phyloP scores from a whole-genome alignment of 2,888 invertebrate genomes.

The Cyaniris semiargus region DNA sequence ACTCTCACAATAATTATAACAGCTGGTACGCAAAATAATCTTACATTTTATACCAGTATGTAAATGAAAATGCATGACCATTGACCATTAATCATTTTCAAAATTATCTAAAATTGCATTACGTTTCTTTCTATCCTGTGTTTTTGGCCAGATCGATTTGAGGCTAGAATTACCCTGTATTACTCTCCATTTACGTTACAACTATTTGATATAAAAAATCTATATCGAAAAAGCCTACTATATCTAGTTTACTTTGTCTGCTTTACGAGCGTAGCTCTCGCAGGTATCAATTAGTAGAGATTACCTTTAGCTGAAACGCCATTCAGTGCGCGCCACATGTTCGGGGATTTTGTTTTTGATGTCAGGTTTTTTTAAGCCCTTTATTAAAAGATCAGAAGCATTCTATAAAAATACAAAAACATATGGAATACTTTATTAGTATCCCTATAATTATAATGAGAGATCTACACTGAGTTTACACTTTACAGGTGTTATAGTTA shows the following conservation, averaged over 20 bases:
- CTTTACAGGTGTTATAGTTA: too few relatives aligned
- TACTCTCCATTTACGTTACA: neutral
- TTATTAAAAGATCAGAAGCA: neutral
- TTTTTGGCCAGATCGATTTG: too few relatives aligned
- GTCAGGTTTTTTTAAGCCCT: neutral
- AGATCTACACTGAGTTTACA: neutral
- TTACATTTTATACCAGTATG: too few relatives aligned
- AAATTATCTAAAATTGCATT: too few relatives aligned
- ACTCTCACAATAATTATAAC: too few relatives aligned
- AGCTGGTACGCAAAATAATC: too few relatives aligned
- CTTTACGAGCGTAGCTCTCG: neutral
- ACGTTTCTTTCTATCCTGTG: too few relatives aligned
- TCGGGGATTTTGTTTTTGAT: neutral
- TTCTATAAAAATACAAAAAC: neutral
- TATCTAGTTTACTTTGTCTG: neutral
- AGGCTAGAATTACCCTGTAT: neutral
- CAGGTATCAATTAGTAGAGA: slow-evolving; percentile 24
- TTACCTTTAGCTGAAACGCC: neutral
- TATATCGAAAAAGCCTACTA: neutral
- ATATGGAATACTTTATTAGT: neutral
- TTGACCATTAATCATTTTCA: too few relatives aligned
- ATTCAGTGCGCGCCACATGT: neutral
- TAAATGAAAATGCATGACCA: too few relatives aligned
- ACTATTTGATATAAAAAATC: neutral
- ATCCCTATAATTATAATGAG: neutral